phyloP scores from a whole-genome alignment of 2,888 invertebrate species.

The Stomorhina lunata region DNA sequence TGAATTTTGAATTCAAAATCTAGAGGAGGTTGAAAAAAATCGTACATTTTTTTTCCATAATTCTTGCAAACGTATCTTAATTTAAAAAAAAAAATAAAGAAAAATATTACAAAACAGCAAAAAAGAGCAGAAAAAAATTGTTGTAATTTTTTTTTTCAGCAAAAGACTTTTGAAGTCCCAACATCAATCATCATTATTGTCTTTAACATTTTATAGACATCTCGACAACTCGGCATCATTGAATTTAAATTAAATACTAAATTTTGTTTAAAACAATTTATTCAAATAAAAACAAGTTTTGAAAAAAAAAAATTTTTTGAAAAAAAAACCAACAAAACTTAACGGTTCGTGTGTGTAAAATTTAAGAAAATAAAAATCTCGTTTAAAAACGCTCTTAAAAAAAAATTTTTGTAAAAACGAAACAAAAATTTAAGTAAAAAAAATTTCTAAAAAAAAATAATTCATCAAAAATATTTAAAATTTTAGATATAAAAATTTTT shows the following conservation, averaged over 20 bases:
- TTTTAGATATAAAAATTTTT: too few species aligned
- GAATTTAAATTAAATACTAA: too few species aligned
- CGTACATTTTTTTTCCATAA: constrained; percentile 42
- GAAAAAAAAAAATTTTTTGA: neutral
- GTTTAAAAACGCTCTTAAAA: too few species aligned
- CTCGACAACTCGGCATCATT: too few species aligned
- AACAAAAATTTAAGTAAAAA: neutral
- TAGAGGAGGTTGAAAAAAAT: constrained; percentile 30
- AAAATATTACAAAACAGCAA: neutral
- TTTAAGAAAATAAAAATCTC: neutral
- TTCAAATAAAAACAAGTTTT: neutral
- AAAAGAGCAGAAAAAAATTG: too few species aligned
- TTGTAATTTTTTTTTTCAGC: too few species aligned
- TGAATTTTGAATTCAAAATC: neutral
- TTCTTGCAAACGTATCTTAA: neutral
- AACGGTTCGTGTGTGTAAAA: neutral
- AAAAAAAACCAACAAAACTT: neutral
- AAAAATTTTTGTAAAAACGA: neutral
- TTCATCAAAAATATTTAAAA: neutral
- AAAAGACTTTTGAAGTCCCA: too few species aligned
- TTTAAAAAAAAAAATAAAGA: neutral
- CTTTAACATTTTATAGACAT: too few species aligned
- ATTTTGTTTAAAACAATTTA: neutral
- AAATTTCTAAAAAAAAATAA: neutral
- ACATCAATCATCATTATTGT: too few species aligned